phyloP scores from a whole-genome alignment of 30 jellyfish, hydroid and myxozoan genomes.

The Sanderia malayensis region DNA sequence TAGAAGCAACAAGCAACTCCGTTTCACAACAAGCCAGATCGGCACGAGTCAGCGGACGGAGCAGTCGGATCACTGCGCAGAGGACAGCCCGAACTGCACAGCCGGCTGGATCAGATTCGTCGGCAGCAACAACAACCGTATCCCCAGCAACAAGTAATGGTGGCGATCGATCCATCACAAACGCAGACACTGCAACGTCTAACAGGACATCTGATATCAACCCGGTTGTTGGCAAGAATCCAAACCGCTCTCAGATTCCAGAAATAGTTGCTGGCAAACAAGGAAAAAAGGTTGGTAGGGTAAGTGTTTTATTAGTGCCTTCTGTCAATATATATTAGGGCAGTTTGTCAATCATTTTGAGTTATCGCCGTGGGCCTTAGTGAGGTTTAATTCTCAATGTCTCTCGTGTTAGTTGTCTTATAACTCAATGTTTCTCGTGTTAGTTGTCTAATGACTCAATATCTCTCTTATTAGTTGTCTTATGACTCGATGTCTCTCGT shows the following conservation, averaged over 20 bases:
- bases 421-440: too few relatives aligned
- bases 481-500: too few relatives aligned
- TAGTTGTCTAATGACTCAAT: too few relatives aligned
- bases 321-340: too few relatives aligned
- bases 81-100: too few relatives aligned
- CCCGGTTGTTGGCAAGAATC: slow-evolving; percentile 78
- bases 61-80: slow-evolving; percentile 57
- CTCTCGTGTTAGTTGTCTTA: too few relatives aligned
- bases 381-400: too few relatives aligned
- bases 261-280: slow-evolving; percentile 63
- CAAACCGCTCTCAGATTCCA: slow-evolving; percentile 93
- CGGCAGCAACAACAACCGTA: slow-evolving; percentile 5
- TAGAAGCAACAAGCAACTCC: slow-evolving; percentile 43
- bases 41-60: slow-evolving; percentile 73
- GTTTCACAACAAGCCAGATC: slow-evolving; percentile 52
- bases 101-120: too few relatives aligned
- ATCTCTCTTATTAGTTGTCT: too few relatives aligned
- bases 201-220: slow-evolving; percentile 64
- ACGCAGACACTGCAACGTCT: slow-evolving; percentile 48
- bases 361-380: too few relatives aligned
- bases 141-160: slow-evolving; percentile 73
- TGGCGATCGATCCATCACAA: slow-evolving; percentile 43
- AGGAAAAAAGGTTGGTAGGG: slow-evolving; percentile 88
- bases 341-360: too few relatives aligned
- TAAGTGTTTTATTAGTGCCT: slow-evolving; percentile 31